Evolutionary conservation across 2,113 vertebrate genomes (phyloP).

Genomic region (Chaetodon auriga): DNA sequence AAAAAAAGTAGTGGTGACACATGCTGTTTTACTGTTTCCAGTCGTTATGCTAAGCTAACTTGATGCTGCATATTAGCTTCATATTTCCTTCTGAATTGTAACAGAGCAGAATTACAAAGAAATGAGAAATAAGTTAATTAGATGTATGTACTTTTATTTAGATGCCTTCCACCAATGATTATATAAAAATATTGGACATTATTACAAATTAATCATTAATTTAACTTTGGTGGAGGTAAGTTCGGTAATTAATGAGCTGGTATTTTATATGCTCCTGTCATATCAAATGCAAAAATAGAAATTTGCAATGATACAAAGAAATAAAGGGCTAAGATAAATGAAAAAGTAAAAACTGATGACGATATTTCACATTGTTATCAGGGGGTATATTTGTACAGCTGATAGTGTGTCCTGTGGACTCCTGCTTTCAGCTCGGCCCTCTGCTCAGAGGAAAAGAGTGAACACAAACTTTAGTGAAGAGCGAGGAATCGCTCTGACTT

Average conservation of each 20-base stretch:
- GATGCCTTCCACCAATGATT: too few species aligned
- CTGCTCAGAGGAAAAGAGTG: conserved; percentile 17
- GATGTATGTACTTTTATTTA: too few species aligned
- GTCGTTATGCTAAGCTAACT: too few species aligned
- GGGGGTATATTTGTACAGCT: neutral
- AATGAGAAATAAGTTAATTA: too few species aligned
- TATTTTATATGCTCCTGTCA: neutral
- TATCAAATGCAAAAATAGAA: neutral
- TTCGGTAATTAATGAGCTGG: too few species aligned
- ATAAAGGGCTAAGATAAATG: neutral
- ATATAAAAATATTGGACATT: neutral
- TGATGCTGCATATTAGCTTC: too few species aligned
- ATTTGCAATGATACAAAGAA: neutral
- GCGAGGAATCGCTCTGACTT: conserved; percentile 52
- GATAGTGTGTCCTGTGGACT: neutral
- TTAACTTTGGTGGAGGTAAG: neutral
- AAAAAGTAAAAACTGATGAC: neutral
- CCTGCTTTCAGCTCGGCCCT: conserved; percentile 5
- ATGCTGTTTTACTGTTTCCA: too few species aligned
- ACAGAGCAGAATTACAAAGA: too few species aligned
- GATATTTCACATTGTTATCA: neutral
- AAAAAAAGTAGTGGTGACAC: too few species aligned
- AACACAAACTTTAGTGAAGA: conserved; percentile 5
- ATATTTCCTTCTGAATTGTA: too few species aligned
- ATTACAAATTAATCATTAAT: neutral